Evolutionary conservation across 2,113 vertebrate genomes (phyloP).

Genomic region (Cyanoliseus patagonus): DNA sequence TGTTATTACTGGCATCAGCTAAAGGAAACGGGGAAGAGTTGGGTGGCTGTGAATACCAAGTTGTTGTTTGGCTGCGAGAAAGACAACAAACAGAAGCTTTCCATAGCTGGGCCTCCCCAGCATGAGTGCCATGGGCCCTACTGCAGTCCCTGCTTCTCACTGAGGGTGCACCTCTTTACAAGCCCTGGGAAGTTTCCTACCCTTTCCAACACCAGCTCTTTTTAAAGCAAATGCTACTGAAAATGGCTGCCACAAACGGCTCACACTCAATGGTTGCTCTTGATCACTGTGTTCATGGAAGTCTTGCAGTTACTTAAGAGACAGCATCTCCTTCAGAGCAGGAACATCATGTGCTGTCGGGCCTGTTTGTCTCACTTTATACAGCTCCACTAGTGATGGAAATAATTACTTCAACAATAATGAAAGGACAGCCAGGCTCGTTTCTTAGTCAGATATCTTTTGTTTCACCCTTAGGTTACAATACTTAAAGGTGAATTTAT

Average conservation of each 20-base stretch:
- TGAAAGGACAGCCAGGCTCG: background rate
- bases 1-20: conserved; percentile 32
- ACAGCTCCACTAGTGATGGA: background rate
- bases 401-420: background rate
- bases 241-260: background rate
- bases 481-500: background rate
- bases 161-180: background rate
- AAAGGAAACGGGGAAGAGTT: background rate
- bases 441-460: background rate
- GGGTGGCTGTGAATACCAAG: background rate
- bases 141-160: background rate
- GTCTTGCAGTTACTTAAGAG: background rate
- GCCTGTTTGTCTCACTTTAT: background rate
- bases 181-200: background rate
- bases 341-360: background rate
- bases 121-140: background rate
- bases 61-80: conserved; percentile 20
- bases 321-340: background rate
- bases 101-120: background rate
- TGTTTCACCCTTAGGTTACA: background rate
- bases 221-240: background rate
- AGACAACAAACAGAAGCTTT: background rate
- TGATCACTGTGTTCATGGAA: background rate
- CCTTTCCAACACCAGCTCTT: background rate
- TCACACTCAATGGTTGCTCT: background rate